A percentile compares a stretch with the other conserved stretches of the same genome.
Conservation (phyloP, 1,140 invertebrate species). For the Dinoponera quadriceps region DNA sequence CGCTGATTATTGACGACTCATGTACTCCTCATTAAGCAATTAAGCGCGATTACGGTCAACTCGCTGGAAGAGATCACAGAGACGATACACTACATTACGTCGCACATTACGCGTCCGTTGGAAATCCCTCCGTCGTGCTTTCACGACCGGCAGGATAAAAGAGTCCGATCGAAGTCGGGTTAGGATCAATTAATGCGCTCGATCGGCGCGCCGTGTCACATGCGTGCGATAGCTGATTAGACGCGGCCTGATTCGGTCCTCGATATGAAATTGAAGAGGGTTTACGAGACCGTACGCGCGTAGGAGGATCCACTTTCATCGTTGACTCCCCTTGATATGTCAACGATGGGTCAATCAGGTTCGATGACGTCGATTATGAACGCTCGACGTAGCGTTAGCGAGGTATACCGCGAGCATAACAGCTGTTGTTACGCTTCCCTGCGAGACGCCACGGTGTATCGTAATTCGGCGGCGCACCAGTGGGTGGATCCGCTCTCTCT, state of each 20-base stretch:
- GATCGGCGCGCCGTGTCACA: background rate
- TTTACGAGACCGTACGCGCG: background rate
- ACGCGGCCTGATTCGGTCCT: too few relatives aligned
- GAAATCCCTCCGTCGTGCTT: background rate
- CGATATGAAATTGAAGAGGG: background rate
- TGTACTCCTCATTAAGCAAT: too few relatives aligned
- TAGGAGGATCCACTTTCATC: constrained; percentile 12
- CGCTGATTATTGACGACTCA: too few relatives aligned
- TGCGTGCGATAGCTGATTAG: background rate
- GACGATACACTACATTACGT: background rate
- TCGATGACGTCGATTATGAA: constrained; percentile 2
- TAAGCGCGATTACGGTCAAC: too few relatives aligned
- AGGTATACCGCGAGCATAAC: background rate
- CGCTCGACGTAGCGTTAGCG: background rate
- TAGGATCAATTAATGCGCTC: too few relatives aligned
- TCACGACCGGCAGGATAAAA: background rate
- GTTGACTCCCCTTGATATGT: constrained; percentile 21
- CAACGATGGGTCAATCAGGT: background rate
- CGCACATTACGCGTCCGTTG: background rate
- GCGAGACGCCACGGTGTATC: background rate
- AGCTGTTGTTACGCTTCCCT: background rate
- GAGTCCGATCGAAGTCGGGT: constrained; percentile 3
- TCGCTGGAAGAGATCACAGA: background rate
- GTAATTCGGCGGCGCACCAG: background rate
- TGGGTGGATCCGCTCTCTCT: constrained; percentile 51